Evolutionary conservation across 2,888 invertebrate genomes (phyloP), one percentile per base, ranked within the genome.

Genomic region (Drosophila mercatorum): DNA sequence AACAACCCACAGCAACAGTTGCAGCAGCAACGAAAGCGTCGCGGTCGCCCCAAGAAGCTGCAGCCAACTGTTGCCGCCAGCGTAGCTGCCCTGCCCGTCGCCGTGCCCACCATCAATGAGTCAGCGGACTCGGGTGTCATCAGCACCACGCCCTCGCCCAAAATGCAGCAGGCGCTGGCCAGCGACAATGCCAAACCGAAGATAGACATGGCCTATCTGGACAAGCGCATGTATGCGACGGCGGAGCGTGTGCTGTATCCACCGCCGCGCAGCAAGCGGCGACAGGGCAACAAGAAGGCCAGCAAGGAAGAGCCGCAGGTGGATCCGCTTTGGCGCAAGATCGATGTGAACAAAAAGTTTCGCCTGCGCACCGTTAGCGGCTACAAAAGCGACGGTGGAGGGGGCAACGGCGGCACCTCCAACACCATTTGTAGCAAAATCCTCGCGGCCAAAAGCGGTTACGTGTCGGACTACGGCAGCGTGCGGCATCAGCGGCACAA

Each of bases 91-190:
- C 22, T 41, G 11, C 28, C 55, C n/a, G 49, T 28, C 12, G 40
- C 44, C 11, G 68, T 83, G 12, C 81, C 83, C 12, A 93, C 94
- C 52, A 94, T 94, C 34, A 94, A 94, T 91, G 93, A 94, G 26
- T 98, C 98, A 2, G 98, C 97, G 0, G 98, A 98, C 93, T 98
- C 97, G 53, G 98, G 98, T 2, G 92, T 92, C 0, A 89, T 92
- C 6, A 92, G 92, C 11, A 98, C 95, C 7, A 95, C 95, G 57
- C 95, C 95, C 57, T 94, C 95, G 0, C 95, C 95, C 43, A 93
- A 95, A 73, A 94, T 95, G 64, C 94, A 94, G 28, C 93, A 93
- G 66, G 93, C 94, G 66, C 38, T 66, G 28, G 57, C 62, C 28
- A 58, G 46, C 40, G 70, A 65, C 58, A 91, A 93, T 53, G 47